phyloP scores from a whole-genome alignment of 2,797 vertebrate species.

The Alcedo quadribrachys region DNA sequence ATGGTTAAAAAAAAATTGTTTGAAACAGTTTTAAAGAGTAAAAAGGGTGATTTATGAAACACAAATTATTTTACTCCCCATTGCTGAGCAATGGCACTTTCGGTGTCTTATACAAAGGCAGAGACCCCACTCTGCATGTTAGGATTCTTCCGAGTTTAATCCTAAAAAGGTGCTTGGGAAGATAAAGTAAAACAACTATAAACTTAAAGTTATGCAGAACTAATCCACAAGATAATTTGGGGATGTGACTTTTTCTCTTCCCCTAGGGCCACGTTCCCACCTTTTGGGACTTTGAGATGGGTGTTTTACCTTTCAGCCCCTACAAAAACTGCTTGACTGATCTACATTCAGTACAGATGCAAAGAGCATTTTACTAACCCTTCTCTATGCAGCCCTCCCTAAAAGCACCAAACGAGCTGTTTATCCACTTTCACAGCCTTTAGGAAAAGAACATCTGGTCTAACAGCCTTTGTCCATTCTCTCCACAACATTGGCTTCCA shows the following conservation, averaged over 20 bases:
- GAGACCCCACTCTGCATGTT: not conserved
- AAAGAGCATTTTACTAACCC: not conserved
- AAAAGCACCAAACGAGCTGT: not conserved
- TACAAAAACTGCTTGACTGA: not conserved
- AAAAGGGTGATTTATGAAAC: not conserved
- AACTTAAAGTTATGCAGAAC: not conserved
- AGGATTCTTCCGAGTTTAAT: not conserved
- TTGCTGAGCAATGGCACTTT: not conserved
- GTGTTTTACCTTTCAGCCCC: no score
- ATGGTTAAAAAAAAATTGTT: not conserved
- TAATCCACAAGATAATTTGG: not conserved
- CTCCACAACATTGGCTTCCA: not conserved
- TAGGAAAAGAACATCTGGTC: not conserved
- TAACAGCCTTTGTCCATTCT: not conserved
- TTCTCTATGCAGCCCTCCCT: not conserved
- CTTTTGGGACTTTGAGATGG: not conserved
- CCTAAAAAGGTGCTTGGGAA: not conserved
- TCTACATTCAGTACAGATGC: accelerated
- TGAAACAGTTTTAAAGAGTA: not conserved
- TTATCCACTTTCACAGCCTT: not conserved
- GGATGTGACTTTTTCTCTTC: not conserved
- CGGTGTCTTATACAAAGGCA: not conserved
- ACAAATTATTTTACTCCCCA: not conserved
- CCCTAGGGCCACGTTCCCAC: not conserved
- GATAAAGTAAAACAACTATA: not conserved